A percentile compares a stretch with the other conserved stretches of the same genome.
Evolutionary conservation across 2,113 vertebrate species (phyloP).

Genomic region (Bubo scandiacus): DNA sequence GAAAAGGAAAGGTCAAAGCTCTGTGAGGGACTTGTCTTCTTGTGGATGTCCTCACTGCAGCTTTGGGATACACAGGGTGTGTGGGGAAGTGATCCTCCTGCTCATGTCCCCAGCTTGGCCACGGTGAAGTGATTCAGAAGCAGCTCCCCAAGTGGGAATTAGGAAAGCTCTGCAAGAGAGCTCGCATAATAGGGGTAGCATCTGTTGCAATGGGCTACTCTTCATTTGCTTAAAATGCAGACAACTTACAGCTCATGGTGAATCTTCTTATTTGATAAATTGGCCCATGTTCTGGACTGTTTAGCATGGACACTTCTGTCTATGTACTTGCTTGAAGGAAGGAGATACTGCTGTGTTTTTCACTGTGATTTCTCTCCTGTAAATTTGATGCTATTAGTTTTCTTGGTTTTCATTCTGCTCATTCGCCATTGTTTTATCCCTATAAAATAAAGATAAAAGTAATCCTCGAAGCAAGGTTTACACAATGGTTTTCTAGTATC

Average conservation of each 20-base stretch:
- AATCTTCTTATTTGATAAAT: neutral
- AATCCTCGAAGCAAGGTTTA: neutral
- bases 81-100: neutral
- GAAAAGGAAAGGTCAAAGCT: neutral
- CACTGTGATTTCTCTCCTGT: neutral
- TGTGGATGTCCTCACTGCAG: neutral
- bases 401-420: neutral
- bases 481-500: neutral
- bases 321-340: neutral
- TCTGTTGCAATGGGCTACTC: neutral
- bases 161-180: neutral
- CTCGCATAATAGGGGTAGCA: neutral
- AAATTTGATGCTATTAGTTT: neutral
- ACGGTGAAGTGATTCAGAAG: neutral
- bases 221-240: neutral
- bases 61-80: neutral
- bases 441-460: neutral
- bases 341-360: neutral
- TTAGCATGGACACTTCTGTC: neutral
- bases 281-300: neutral
- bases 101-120: neutral
- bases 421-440: neutral
- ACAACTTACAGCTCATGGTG: neutral
- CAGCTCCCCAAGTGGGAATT: neutral
- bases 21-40: neutral